These are phyloP conservation scores for Microdon myrmicae DNA, from an alignment of 2,888 invertebrate genomes.

Conservation along the genomic window DNA sequence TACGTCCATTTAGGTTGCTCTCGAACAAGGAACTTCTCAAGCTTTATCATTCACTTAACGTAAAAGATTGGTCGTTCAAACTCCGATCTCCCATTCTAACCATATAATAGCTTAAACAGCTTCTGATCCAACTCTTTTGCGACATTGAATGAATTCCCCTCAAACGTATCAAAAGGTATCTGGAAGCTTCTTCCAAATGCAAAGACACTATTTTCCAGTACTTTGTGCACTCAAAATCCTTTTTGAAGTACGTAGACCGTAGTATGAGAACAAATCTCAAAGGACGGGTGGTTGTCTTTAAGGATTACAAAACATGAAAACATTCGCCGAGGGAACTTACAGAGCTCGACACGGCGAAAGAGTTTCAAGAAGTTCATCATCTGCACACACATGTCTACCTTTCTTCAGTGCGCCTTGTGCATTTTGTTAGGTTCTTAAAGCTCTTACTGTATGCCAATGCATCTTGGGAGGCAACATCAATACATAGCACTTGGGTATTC, in stretches of 20 bases:
- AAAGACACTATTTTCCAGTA: conserved; percentile 23
- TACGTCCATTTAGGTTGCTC: too few relatives aligned
- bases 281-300: conserved; percentile 20
- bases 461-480: background rate
- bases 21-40: too few relatives aligned
- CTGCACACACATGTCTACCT: conserved; percentile 3
- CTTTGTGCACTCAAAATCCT: conserved; percentile 4
- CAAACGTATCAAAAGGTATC: background rate
- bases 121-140: conserved; percentile 1
- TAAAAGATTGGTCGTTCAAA: too few relatives aligned
- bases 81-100: too few relatives aligned
- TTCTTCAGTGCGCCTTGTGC: background rate
- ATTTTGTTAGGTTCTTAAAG: conserved; percentile 4
- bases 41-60: too few relatives aligned
- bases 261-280: conserved; percentile 12
- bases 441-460: background rate
- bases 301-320: conserved; percentile 19
- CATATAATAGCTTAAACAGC: conserved; percentile 17
- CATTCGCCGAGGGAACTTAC: conserved; percentile 1
- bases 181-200: conserved; percentile 5
- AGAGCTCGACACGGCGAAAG: conserved; percentile 4
- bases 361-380: background rate
- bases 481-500: conserved; percentile 2
- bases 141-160: background rate
- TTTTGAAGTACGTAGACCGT: conserved; percentile 8